Evolutionary conservation across 2,888 invertebrate genomes (phyloP), one percentile per base, ranked within the genome.

Genomic region (Dolichopus griseipennis): DNA sequence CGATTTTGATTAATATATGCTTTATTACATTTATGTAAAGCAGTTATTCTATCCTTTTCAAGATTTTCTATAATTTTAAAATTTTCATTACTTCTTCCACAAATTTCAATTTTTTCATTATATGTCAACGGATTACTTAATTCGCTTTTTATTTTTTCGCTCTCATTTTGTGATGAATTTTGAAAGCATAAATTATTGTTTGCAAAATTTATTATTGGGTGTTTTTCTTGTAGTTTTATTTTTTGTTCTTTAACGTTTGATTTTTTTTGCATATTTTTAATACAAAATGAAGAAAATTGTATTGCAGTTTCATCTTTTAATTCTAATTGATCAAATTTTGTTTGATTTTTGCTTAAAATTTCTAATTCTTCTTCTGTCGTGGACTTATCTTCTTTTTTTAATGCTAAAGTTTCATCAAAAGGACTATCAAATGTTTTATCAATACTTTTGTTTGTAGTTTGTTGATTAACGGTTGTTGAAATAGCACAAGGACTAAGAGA

Each of bases 11-110:
- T 65, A 8, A 71, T 68, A 68, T 79, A 81, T 34, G 72, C 73
- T 69, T 77, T 76, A 67, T 80, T 80, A 1, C 81, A 78, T 69
- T 76, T 77, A 43, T 77, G 75, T 5, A 81, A 71, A 0, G 78
- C 77, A 65, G 75, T 75, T 12, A 79, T 75, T 3, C 81, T 74
- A 70, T 81, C 78, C 27, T 72, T 71, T 69, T 81, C 80, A n/a
- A 79, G 75, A 66, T 79, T 76, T 69, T 77, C 74, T 22, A 80
- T 79, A 1, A 78, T 70, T 0, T 77, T 76, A 61, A 74, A 74
- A 68, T 77, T 71, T 9, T 72, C 72, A 65, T 70, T n/a, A 64
- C 37, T 64, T 34, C 20, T 64, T 64, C 20, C 20, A 33, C 21
- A 62, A 1, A 20, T 1, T 52, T 1, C 2, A 64, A 37, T n/a